Percentiles rank a stretch among this genome's conserved stretches.
These are phyloP conservation scores for Entomobrya multifasciata DNA, from an alignment of 2,888 invertebrate species.

Conservation along the genomic window DNA sequence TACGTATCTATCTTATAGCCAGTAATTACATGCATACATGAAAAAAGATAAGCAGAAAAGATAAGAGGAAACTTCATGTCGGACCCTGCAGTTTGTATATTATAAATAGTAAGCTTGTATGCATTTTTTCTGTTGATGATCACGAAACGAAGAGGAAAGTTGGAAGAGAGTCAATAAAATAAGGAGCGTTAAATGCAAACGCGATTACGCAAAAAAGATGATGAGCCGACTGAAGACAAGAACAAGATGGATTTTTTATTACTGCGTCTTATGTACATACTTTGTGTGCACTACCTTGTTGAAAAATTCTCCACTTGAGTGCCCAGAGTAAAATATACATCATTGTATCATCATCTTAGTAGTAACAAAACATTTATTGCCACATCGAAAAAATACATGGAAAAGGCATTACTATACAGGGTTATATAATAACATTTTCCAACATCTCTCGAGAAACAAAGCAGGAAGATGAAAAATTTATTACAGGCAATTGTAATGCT, in stretches of 20 bases:
- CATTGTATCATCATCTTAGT: not conserved
- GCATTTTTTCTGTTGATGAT: conserved; percentile 23
- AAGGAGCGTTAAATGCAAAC: conserved; percentile 2
- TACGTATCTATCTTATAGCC: not conserved
- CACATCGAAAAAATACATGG: not conserved
- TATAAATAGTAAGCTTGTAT: conserved; percentile 11
- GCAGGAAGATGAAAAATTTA: conserved; percentile 4
- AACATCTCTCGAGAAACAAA: conserved; percentile 9
- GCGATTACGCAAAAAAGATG: conserved; percentile 5
- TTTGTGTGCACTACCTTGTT: conserved; percentile 9
- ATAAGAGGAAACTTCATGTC: conserved; percentile 16
- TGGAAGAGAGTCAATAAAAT: conserved; percentile 9
- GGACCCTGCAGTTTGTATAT: conserved; percentile 11
- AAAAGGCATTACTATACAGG: not conserved
- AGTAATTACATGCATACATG: conserved; percentile 6
- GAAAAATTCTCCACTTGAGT: conserved; percentile 24
- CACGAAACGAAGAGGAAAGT: conserved; percentile 14
- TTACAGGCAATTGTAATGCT: not conserved
- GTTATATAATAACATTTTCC: too few relatives aligned
- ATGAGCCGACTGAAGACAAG: not conserved
- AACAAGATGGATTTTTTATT: conserved; percentile 5
- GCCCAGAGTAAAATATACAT: not conserved
- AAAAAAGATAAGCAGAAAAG: not conserved
- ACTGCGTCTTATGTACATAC: not conserved
- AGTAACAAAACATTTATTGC: conserved; percentile 11